Base-by-base conservation (phyloP, 1,140 invertebrate genomes). In the Drosophila willistoni region DNA sequence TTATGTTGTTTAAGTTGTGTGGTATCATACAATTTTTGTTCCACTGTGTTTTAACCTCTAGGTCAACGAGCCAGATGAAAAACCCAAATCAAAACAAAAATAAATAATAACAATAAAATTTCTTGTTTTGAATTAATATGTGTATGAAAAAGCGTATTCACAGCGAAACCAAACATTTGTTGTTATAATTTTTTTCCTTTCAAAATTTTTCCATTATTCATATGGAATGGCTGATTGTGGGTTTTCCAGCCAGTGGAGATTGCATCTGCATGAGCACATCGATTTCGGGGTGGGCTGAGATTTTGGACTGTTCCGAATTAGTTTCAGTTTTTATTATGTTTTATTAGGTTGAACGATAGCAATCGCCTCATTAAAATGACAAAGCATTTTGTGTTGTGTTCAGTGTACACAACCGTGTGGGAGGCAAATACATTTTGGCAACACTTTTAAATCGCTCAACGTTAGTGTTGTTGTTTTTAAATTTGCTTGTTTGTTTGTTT, bases 301-400 rank as follows among this genome's bases (percentile, higher is more conserved):
- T 79, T 84, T 87, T 79, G 82, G 83, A 17, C 54, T 73, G 73
- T 79, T 67, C 79, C 83, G 68, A 87, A 87, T 86, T 86, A 78
- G 79, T 71, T 77, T 57, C 60, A 72, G 71, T 65, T 69, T 51
- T 59, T 13, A 36, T 59, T 13, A 36, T 36, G 22, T 51, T 51
- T 51, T 22, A 51, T 51, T 51, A 10, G 44, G 44, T 57, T 57
- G 55, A 54, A 59, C 54, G 68, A 78, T 78, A 74, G 55, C 76
- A 57, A 79, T 77, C 82, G 65, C 71, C 44, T 65, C 42, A 77
- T 86, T 87, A 73, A 76, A 72, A 33, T 75, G 67, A 65, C 83
- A 71, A 82, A 82, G 85, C 67, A 70, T 78, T 72, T 71, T 61
- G 47, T 29, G 25, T 60, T 44, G 39, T 22, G 13, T 41, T 33